These are phyloP conservation scores for Drosophila pseudotalamancana DNA, from an alignment of 2,888 invertebrate genomes.

Conservation along the genomic window DNA sequence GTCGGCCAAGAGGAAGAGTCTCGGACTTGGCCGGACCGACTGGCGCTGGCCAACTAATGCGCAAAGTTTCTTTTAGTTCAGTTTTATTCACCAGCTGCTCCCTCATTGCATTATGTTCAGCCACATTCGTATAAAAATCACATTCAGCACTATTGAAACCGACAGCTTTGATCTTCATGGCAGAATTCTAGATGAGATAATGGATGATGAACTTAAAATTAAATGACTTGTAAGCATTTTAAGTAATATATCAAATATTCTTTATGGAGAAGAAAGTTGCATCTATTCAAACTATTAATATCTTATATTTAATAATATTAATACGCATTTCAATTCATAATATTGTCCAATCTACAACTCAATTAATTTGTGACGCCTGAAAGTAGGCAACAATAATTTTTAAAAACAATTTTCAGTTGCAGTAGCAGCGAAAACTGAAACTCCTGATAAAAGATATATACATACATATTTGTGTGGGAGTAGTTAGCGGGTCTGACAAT, in stretches of 20 bases:
- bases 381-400: slow-evolving; percentile 6
- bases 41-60: slow-evolving; percentile 73
- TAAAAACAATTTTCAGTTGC: not conserved
- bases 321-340: not conserved
- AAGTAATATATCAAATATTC: no score
- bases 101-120: slow-evolving; percentile 34
- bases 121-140: slow-evolving; percentile 33
- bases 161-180: slow-evolving; percentile 12
- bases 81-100: slow-evolving; percentile 63
- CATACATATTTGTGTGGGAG: not conserved
- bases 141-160: slow-evolving; percentile 25
- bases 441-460: not conserved
- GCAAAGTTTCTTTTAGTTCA: slow-evolving; percentile 69
- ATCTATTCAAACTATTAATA: no score
- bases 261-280: no score
- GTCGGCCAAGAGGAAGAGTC: not conserved
- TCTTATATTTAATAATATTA: no score
- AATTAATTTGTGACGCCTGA: not conserved
- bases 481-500: slow-evolving; percentile 23
- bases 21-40: slow-evolving; percentile 70
- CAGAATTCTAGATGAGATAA: not conserved
- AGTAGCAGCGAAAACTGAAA: slow-evolving; percentile 11
- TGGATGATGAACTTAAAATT: no score
- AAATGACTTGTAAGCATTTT: no score
- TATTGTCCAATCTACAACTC: not conserved